Base-by-base conservation (phyloP, 2,113 vertebrate species). In the Leptobrachium ailaonicum region DNA sequence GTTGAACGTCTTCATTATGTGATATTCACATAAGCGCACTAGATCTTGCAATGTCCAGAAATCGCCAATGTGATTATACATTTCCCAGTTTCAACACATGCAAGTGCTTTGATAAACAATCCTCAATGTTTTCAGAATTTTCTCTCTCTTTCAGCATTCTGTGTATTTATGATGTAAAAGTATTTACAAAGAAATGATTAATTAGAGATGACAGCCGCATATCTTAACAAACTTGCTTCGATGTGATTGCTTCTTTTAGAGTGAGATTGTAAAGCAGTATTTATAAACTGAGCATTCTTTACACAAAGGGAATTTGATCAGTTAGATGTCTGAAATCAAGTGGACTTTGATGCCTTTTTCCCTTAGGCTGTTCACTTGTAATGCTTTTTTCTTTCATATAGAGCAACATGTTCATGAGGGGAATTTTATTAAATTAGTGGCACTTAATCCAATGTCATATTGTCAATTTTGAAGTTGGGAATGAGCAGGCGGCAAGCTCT, bases 401-500 rank as follows among this genome's bases (percentile, higher is more conserved):
- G 83, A 84, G 83, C 66, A 86, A 78, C 79, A 83, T 83, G 14
- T 3, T 74, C 60, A 80, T 84, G 79, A 53, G 79, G 87, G 75
- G 71, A 75, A 79, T 79, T 89, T 91, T 88, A 88, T 91, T 88
- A 89, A 89, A 91, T 90, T 88, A 89, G 82, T 83, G 80, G 77
- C 85, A 88, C 86, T 90, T 92, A 85, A 89, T 90, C 85, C 87
- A 68, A 83, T 84, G 83, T 89, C 85, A 82, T 83, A 83, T 63
- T 87, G 83, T 90, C 82, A 85, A 70, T 75, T 76, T 79, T 73
- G 54, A 73, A 8, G 11, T 44, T 83, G 62, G 53, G 66, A 86
- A 85, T 32, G 66, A 85, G 79, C 83, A 87, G 82, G 82, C 5
- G 9, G 82, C 80, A 82, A 87, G 81, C 67, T 85, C 84, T 83